These are phyloP conservation scores for Oxygymnocypris stewartii DNA, from an alignment of 2,113 vertebrate species.

Conservation along the genomic window DNA sequence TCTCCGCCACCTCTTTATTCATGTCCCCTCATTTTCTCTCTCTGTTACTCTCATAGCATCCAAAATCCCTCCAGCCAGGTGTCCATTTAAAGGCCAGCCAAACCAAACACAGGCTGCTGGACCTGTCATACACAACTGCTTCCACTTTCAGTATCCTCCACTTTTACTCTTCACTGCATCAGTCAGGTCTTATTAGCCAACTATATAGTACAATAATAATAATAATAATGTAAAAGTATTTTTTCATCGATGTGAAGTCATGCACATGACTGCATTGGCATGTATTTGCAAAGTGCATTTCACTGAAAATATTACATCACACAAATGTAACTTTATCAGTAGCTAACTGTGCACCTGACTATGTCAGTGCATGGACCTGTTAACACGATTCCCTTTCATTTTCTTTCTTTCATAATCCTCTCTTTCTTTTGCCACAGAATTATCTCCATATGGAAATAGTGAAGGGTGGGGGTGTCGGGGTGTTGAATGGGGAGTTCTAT, in stretches of 20 bases:
- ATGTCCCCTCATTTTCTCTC: conserved; percentile 58
- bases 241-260: conserved; percentile 49
- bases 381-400: conserved; percentile 33
- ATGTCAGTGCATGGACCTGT: conserved; percentile 28
- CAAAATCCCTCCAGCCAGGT: conserved; percentile 86
- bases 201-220: background rate
- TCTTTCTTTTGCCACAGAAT: conserved; percentile 56
- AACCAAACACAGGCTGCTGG: conserved; percentile 93
- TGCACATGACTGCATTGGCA: conserved; percentile 71
- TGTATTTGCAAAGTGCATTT: conserved; percentile 59
- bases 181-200: background rate
- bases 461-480: conserved; percentile 65
- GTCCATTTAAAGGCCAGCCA: conserved; percentile 89
- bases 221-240: background rate
- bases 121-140: conserved; percentile 66
- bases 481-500: conserved; percentile 96
- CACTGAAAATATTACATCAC: conserved; percentile 4
- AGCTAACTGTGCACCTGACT: conserved; percentile 37
- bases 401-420: conserved; percentile 56
- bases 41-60: conserved; percentile 80
- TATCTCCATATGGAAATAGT: conserved; percentile 93
- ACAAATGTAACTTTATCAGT: conserved; percentile 9
- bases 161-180: background rate
- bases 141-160: background rate
- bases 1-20: conserved; percentile 62